Evolutionary conservation across 2,888 invertebrate genomes (phyloP).

Genomic region (Norana najaformis): DNA sequence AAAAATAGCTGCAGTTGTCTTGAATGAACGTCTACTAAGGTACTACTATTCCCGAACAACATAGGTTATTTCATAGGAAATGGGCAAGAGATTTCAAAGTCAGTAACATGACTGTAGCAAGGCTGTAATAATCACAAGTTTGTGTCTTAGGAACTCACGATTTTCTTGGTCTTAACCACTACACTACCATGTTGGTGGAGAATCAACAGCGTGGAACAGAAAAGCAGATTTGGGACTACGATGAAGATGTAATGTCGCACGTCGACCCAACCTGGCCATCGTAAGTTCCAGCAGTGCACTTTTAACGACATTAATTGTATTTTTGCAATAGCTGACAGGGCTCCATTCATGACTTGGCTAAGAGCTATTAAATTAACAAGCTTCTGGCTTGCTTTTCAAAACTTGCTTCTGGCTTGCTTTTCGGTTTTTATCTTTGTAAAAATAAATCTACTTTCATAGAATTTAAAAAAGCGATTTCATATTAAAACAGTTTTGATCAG

Average conservation of each 20-base stretch:
- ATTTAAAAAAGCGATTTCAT: neutral
- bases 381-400: neutral
- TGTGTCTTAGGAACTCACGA: slow-evolving; percentile 68
- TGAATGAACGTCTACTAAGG: no score
- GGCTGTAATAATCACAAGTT: no score
- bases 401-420: neutral
- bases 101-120: neutral
- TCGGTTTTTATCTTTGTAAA: neutral
- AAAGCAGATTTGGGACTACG: neutral
- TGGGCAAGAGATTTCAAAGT: no score
- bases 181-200: slow-evolving; percentile 64
- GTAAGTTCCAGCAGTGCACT: neutral
- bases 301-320: neutral
- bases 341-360: neutral
- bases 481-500: neutral
- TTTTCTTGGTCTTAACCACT: slow-evolving; percentile 77
- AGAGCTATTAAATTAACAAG: neutral
- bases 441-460: neutral
- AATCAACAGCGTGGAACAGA: neutral
- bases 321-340: neutral
- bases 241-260: neutral
- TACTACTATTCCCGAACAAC: no score
- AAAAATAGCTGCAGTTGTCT: no score
- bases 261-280: neutral
- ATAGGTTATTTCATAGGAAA: no score